Percentiles rank a stretch among this genome's conserved stretches.
Conservation (phyloP, 1,140 invertebrate species). For the Microvelia longipes region DNA sequence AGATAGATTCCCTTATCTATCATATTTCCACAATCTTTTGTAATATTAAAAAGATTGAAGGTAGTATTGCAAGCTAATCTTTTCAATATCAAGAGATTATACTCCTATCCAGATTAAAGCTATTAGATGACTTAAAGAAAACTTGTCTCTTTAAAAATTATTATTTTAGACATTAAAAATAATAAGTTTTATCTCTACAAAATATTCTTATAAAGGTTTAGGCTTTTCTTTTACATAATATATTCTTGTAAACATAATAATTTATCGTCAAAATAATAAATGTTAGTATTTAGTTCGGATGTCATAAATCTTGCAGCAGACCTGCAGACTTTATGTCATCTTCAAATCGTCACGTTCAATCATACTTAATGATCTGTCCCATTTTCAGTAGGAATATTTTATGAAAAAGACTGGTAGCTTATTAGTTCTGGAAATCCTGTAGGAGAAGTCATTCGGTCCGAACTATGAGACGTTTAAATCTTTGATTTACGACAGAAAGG, state of each 20-base stretch:
- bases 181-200: no score
- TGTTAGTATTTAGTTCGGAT: neutral
- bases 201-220: no score
- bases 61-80: no score
- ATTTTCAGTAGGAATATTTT: neutral
- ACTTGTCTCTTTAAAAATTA: no score
- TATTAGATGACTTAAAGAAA: no score
- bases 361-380: neutral
- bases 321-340: neutral
- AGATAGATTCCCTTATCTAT: no score
- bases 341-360: neutral
- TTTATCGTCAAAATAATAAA: neutral
- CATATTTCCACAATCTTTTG: no score
- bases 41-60: no score
- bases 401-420: neutral
- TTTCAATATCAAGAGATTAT: no score
- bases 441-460: neutral
- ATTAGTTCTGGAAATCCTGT: neutral
- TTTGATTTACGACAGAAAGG: neutral
- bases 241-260: neutral
- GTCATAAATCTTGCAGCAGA: neutral
- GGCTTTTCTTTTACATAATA: no score
- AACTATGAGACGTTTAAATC: neutral
- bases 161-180: no score
- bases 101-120: no score